phyloP scores from a whole-genome alignment of 2,113 vertebrate species.

The Mixornis gularis region DNA sequence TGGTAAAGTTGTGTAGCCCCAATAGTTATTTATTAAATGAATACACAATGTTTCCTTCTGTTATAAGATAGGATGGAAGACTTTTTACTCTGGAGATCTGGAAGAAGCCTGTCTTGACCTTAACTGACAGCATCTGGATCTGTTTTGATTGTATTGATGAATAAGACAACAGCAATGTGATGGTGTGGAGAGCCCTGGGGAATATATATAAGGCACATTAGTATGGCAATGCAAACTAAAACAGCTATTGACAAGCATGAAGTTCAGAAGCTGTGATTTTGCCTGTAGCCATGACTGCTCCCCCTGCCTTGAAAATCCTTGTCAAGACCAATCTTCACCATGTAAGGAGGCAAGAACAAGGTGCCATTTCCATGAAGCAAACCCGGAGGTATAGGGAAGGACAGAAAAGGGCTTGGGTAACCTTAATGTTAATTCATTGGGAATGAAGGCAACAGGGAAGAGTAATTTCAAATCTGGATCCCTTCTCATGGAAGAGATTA shows the following conservation, averaged over 20 bases:
- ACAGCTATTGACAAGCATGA: slow-evolving; percentile 64
- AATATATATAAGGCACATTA: slow-evolving; percentile 55
- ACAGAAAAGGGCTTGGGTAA: neutral
- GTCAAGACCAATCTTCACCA: slow-evolving; percentile 55
- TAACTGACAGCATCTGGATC: slow-evolving; percentile 47
- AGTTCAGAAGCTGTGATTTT: slow-evolving; percentile 62
- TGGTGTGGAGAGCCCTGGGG: slow-evolving; percentile 23
- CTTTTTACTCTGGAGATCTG: neutral
- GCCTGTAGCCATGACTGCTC: slow-evolving; percentile 54
- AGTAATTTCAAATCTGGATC: neutral
- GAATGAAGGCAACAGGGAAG: neutral
- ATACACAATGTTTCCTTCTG: neutral
- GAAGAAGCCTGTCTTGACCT: neutral
- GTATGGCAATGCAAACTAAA: slow-evolving; percentile 32
- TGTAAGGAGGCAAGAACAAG: slow-evolving; percentile 20
- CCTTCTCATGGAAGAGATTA: neutral
- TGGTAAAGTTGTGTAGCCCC: neutral
- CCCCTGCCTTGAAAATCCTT: slow-evolving; percentile 51
- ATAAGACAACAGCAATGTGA: neutral
- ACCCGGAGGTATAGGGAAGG: neutral
- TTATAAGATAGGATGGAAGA: neutral
- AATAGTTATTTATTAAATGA: neutral
- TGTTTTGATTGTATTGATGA: slow-evolving; percentile 47
- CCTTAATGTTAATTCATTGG: neutral
- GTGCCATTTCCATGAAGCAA: neutral